Percentiles rank a stretch among this genome's conserved stretches.
Evolutionary conservation across 2,113 vertebrate genomes (phyloP).

Genomic region (Callopanchax toddi): DNA sequence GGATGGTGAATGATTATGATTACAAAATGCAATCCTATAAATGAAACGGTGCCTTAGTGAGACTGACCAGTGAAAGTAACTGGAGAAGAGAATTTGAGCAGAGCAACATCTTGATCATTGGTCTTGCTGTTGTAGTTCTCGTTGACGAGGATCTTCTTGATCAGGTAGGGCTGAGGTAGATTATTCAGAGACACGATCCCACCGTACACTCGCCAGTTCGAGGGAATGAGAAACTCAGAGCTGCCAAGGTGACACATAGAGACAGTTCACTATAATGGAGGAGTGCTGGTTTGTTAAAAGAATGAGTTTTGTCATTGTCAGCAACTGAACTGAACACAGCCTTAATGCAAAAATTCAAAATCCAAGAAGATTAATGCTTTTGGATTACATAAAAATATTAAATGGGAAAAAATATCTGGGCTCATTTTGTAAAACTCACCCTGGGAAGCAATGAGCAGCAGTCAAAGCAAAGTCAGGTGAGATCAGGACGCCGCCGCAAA

Average conservation of each 20-base stretch:
- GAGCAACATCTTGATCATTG: slow-evolving; percentile 86
- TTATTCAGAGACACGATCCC: slow-evolving; percentile 79
- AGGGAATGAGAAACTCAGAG: slow-evolving; percentile 50
- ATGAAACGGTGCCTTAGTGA: not conserved
- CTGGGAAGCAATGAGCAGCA: slow-evolving; percentile 91
- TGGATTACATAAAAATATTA: too few relatives aligned
- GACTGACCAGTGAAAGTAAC: slow-evolving; percentile 80
- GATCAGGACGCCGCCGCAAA: slow-evolving; percentile 90
- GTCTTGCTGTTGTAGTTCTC: slow-evolving; percentile 79
- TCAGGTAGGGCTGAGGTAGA: slow-evolving; percentile 52
- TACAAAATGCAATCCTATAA: not conserved
- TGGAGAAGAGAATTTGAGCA: slow-evolving; percentile 82
- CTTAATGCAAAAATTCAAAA: too few relatives aligned
- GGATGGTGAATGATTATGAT: not conserved
- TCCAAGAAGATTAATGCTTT: too few relatives aligned
- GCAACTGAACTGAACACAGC: too few relatives aligned
- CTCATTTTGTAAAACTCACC: slow-evolving; percentile 72
- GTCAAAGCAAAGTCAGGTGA: slow-evolving; percentile 86
- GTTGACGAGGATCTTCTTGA: slow-evolving; percentile 84
- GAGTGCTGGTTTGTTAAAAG: not conserved
- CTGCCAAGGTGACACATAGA: slow-evolving; percentile 38
- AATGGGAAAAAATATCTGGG: not conserved
- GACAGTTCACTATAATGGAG: not conserved
- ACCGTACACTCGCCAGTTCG: slow-evolving; percentile 81
- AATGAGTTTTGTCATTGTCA: too few relatives aligned